These are phyloP conservation scores for Polypedilum pembai DNA, from an alignment of 1,140 invertebrate genomes.

Conservation along the genomic window DNA sequence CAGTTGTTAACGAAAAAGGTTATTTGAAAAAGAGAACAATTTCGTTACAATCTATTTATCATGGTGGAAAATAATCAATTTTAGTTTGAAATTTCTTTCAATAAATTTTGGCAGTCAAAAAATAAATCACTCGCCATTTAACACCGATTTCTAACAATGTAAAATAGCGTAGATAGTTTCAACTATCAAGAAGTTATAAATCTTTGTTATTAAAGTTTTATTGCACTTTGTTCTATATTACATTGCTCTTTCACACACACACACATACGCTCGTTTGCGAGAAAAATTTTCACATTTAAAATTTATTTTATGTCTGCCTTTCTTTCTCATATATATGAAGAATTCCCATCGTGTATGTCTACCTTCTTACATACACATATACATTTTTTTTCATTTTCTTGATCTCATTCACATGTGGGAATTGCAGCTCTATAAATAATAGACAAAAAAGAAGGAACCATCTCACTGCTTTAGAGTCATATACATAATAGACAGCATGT, in stretches of 20 bases:
- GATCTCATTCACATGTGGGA: conserved; percentile 15
- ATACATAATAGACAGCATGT: conserved; percentile 12
- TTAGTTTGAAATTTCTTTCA: too few relatives aligned
- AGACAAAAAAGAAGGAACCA: neutral
- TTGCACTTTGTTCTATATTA: neutral
- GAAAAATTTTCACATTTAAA: conserved; percentile 19
- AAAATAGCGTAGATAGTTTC: neutral
- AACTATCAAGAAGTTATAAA: conserved; percentile 13
- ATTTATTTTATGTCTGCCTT: conserved; percentile 14
- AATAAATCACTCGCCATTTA: too few relatives aligned
- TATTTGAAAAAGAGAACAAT: too few relatives aligned
- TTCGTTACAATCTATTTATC: too few relatives aligned
- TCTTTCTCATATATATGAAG: neutral
- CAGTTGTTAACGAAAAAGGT: neutral
- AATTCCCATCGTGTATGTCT: conserved; percentile 16
- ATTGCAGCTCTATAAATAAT: conserved; percentile 18
- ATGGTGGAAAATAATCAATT: too few relatives aligned
- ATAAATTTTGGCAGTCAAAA: too few relatives aligned
- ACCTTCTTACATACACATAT: neutral
- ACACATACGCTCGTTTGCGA: neutral
- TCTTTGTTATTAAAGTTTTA: conserved; percentile 19
- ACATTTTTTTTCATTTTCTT: neutral
- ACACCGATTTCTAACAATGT: conserved; percentile 5
- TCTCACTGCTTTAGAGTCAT: conserved; percentile 7
- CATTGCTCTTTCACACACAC: neutral